Conservation (phyloP, 1,140 invertebrate species). For the Mycetomoellerius zeteki region DNA sequence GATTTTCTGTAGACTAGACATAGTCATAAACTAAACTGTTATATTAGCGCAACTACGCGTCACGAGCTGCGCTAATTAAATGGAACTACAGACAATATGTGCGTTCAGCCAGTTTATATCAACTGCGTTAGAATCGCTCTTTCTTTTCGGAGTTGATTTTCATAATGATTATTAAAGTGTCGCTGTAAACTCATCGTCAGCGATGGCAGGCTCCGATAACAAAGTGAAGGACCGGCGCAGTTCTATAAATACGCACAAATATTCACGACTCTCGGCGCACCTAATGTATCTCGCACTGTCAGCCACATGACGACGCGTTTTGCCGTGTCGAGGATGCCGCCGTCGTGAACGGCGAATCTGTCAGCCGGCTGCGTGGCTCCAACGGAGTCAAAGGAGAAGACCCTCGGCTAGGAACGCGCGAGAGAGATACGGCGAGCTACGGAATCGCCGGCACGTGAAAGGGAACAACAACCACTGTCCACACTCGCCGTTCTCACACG, state of each 20-base stretch:
- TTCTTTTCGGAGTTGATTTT: not conserved
- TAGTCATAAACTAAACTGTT: constrained; percentile 1
- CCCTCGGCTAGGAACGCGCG: not conserved
- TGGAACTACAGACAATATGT: not conserved
- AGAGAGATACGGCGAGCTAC: not conserved
- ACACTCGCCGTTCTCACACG: not conserved
- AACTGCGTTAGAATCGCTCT: not conserved
- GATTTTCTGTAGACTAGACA: not conserved
- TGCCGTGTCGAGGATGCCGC: constrained; percentile 14
- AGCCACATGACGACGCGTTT: constrained; percentile 43
- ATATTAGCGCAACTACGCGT: not conserved
- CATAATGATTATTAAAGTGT: not conserved
- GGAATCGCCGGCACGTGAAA: not conserved
- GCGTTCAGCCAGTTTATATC: constrained; percentile 3
- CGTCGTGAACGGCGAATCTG: constrained; percentile 8
- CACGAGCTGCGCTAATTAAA: constrained; percentile 37
- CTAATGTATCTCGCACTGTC: constrained; percentile 33
- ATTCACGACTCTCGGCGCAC: constrained; percentile 40
- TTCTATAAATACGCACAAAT: constrained; percentile 51
- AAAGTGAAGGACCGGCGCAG: not conserved
- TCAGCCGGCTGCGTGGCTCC: not conserved
- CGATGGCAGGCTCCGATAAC: constrained; percentile 9
- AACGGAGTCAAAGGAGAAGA: not conserved
- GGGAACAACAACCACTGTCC: constrained; percentile 25
- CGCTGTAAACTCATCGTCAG: not conserved